A percentile compares a stretch with the other conserved stretches of the same genome.
These are phyloP conservation scores for Pachliopta kotzebuea DNA, from an alignment of 2,888 invertebrate genomes.

Conservation along the genomic window DNA sequence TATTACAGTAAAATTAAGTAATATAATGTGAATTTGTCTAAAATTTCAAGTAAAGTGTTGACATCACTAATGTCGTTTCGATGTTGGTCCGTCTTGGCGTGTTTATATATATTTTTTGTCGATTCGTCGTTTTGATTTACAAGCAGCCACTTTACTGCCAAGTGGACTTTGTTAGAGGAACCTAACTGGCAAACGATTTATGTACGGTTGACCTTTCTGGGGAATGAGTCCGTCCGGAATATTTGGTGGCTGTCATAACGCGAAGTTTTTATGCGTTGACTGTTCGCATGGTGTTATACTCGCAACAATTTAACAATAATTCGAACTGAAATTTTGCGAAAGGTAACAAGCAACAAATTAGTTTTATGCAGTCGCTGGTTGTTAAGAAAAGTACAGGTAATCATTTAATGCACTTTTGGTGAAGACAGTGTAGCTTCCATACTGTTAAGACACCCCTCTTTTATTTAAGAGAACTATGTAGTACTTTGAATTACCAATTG, in stretches of 20 bases:
- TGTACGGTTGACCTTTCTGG: constrained; percentile 56
- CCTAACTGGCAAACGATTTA: constrained; percentile 74
- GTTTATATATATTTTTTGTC: constrained; percentile 65
- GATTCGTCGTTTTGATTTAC: constrained; percentile 76
- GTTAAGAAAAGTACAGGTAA: background rate
- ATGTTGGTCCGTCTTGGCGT: constrained; percentile 58
- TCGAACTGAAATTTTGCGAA: background rate
- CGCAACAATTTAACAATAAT: constrained; percentile 53
- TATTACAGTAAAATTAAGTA: background rate
- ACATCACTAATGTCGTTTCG: constrained; percentile 53
- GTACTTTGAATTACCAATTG: no score
- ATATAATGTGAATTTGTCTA: constrained; percentile 29
- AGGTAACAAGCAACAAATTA: background rate
- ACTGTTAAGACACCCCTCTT: no score
- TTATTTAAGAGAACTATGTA: no score
- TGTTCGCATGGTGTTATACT: constrained; percentile 37
- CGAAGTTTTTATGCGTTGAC: constrained; percentile 46
- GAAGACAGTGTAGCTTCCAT: background rate
- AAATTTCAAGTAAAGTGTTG: constrained; percentile 39
- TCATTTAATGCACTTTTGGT: background rate
- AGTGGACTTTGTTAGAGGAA: constrained; percentile 71
- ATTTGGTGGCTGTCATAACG: constrained; percentile 67
- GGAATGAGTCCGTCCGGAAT: constrained; percentile 69
- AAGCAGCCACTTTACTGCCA: constrained; percentile 72
- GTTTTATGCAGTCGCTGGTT: background rate